phyloP scores from a whole-genome alignment of 2,888 invertebrate genomes.

The Papilio protenor region DNA sequence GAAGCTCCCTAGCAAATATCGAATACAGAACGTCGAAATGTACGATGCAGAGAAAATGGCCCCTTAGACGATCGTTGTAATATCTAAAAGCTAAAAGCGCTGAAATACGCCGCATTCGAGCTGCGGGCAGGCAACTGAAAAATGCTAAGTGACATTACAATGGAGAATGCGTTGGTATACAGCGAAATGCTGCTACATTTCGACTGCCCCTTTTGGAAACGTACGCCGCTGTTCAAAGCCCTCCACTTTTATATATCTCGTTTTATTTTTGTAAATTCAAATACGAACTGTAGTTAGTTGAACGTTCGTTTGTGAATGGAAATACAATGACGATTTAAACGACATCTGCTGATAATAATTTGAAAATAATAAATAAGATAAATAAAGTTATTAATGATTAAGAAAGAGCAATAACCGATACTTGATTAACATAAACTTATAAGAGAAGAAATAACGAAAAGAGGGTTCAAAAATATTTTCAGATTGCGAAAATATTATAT shows the following conservation, averaged over 20 bases:
- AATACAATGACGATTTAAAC: not conserved
- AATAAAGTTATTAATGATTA: not conserved
- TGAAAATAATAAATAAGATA: not conserved
- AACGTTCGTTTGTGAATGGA: not conserved
- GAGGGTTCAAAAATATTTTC: not conserved
- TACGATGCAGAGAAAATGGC: conserved; percentile 73
- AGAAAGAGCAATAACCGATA: not conserved
- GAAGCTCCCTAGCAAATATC: conserved; percentile 61
- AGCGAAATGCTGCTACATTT: conserved; percentile 34
- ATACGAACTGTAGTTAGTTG: conserved; percentile 13
- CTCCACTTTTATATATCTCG: conserved; percentile 35
- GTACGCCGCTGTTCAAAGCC: conserved; percentile 33
- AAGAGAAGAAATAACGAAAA: not conserved
- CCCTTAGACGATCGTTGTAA: conserved; percentile 78
- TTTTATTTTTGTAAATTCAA: conserved; percentile 45
- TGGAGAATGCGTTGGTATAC: conserved; percentile 39
- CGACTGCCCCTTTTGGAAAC: conserved; percentile 37
- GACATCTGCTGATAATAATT: not conserved
- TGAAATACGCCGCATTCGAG: conserved; percentile 56
- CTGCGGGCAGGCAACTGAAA: conserved; percentile 47
- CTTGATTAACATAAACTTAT: not conserved
- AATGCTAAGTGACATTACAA: conserved; percentile 43
- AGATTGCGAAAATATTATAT: not conserved
- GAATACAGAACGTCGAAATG: conserved; percentile 73
- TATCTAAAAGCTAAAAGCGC: conserved; percentile 76